These are phyloP conservation scores for Spicauda simplicius DNA, from an alignment of 2,888 invertebrate species.

Conservation along the genomic window DNA sequence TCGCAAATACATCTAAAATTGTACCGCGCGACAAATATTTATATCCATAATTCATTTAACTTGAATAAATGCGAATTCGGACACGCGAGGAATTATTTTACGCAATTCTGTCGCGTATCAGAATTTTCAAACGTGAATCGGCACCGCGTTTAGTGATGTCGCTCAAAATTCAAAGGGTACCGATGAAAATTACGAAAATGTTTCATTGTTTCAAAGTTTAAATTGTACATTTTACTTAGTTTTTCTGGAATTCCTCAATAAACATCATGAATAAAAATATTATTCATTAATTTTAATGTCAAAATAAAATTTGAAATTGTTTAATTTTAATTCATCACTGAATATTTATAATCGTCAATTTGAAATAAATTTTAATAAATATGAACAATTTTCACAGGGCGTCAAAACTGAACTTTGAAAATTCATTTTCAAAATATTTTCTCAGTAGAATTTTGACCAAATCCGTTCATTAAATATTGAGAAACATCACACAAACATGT, in stretches of 20 bases:
- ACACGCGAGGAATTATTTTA: conserved; percentile 53
- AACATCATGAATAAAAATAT: too few relatives aligned
- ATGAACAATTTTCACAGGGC: too few relatives aligned
- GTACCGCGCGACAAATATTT: conserved; percentile 42
- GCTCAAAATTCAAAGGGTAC: conserved; percentile 24
- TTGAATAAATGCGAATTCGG: conserved; percentile 72
- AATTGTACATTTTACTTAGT: background rate
- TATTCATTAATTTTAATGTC: too few relatives aligned
- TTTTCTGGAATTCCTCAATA: too few relatives aligned
- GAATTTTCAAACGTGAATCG: conserved; percentile 43
- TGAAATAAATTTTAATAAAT: too few relatives aligned
- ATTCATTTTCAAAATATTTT: background rate
- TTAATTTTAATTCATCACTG: too few relatives aligned
- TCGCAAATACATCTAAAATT: conserved; percentile 34
- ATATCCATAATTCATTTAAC: conserved; percentile 56
- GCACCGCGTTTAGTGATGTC: conserved; percentile 34
- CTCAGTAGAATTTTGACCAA: background rate
- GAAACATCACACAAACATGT: conserved; percentile 12
- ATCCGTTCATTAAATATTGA: background rate
- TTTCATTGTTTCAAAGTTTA: background rate
- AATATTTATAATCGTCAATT: too few relatives aligned
- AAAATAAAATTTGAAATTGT: too few relatives aligned
- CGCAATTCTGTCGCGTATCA: conserved; percentile 55
- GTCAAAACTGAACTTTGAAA: background rate
- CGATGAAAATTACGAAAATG: conserved; percentile 27